These are phyloP conservation scores for Unio pictorum DNA, from an alignment of 2,888 invertebrate species.

Conservation along the genomic window DNA sequence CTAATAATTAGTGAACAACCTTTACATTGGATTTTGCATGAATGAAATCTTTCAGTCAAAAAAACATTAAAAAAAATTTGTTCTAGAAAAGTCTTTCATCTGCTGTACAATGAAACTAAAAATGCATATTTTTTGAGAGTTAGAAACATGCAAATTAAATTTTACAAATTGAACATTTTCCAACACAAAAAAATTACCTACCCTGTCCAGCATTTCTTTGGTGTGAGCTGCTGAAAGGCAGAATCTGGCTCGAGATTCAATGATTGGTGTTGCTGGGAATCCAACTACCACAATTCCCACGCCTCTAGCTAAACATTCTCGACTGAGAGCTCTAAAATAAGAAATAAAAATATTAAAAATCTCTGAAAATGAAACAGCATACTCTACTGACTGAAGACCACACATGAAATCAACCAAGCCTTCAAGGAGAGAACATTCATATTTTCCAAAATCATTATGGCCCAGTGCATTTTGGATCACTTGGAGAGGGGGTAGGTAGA, in stretches of 20 bases:
- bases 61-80: neutral
- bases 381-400: neutral
- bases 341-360: conserved; percentile 2
- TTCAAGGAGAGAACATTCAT: no score
- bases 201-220: conserved; percentile 90
- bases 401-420: no score
- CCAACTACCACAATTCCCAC: conserved; percentile 97
- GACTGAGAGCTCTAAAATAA: conserved; percentile 83
- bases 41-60: no score
- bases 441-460: no score
- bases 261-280: conserved; percentile 96
- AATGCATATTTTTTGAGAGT: neutral
- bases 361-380: neutral
- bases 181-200: conserved; percentile 24
- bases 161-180: neutral
- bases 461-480: no score
- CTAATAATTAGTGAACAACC: no score
- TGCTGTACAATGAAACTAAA: neutral
- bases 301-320: conserved; percentile 84
- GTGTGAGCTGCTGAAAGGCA: conserved; percentile 97
- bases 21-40: no score
- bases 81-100: neutral
- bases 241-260: conserved; percentile 84
- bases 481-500: no score
- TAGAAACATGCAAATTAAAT: neutral